Percentiles rank a stretch among this genome's conserved stretches.
These are phyloP conservation scores for Dorcus hopei DNA, from an alignment of 2,888 invertebrate genomes.

Conservation along the genomic window DNA sequence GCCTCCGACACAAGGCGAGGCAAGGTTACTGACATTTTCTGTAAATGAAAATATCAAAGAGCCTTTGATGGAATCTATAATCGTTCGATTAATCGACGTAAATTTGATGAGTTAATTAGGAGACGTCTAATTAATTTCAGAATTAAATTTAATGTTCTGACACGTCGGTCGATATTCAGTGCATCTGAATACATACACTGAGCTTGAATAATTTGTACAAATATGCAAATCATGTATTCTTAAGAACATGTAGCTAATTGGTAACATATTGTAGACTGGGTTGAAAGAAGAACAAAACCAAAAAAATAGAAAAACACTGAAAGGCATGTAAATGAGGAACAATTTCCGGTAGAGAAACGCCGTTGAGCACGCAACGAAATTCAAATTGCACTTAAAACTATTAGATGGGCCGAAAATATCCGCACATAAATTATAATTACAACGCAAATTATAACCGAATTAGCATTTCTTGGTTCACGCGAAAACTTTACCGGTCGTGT, in stretches of 20 bases:
- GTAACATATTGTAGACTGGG: constrained; percentile 14
- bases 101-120: neutral
- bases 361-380: constrained; percentile 12
- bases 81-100: neutral
- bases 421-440: neutral
- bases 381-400: constrained; percentile 10
- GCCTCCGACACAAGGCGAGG: too few relatives aligned
- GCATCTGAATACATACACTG: too few relatives aligned
- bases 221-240: too few relatives aligned
- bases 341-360: constrained; percentile 22
- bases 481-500: neutral
- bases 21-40: too few relatives aligned
- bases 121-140: neutral
- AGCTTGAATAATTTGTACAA: too few relatives aligned
- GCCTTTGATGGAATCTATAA: too few relatives aligned
- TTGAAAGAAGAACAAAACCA: constrained; percentile 4
- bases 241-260: neutral
- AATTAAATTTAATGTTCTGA: too few relatives aligned
- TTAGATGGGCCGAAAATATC: neutral
- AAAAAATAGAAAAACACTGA: constrained; percentile 7
- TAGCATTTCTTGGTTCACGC: neutral
- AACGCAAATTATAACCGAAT: neutral
- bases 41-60: too few relatives aligned
- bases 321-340: constrained; percentile 26
- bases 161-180: too few relatives aligned